Conservation (phyloP, 2,888 invertebrate genomes). For the Ochlodes sylvanus region DNA sequence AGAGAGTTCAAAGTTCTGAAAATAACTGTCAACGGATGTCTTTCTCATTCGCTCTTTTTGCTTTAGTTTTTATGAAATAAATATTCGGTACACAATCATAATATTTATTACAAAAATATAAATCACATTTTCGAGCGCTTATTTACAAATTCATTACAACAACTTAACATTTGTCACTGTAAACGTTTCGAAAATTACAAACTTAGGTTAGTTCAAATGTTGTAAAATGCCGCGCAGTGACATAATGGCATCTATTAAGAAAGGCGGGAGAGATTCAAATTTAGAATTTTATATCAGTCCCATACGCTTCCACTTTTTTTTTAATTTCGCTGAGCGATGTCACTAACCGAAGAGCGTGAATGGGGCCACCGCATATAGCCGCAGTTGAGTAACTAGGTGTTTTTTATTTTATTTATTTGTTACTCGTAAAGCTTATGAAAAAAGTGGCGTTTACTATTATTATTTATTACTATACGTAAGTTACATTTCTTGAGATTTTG, state of each 20-base stretch:
- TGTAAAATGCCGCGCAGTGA: slow-evolving; percentile 53
- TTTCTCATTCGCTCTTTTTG: too few species aligned
- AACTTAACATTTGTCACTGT: slow-evolving; percentile 22
- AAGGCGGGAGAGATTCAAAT: slow-evolving; percentile 70
- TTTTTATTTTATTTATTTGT: slow-evolving; percentile 1
- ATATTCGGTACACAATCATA: too few species aligned
- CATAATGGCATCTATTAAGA: slow-evolving; percentile 59
- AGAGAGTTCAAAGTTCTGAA: too few species aligned
- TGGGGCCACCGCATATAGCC: slow-evolving; percentile 63
- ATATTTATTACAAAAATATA: too few species aligned
- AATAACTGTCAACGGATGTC: too few species aligned
- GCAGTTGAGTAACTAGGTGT: slow-evolving; percentile 12
- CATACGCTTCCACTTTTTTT: slow-evolving; percentile 54
- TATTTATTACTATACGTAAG: too few species aligned
- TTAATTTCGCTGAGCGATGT: slow-evolving; percentile 67
- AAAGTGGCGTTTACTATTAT: too few species aligned
- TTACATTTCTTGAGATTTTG: too few species aligned
- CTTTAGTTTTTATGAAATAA: too few species aligned
- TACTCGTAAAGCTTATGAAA: too few species aligned
- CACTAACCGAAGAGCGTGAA: slow-evolving; percentile 72
- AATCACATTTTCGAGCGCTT: background rate
- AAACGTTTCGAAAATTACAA: slow-evolving; percentile 26
- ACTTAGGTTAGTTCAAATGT: slow-evolving; percentile 31
- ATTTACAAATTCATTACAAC: slow-evolving; percentile 14
- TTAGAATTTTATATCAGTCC: slow-evolving; percentile 81